These are phyloP conservation scores for Brachionus rotundiformis DNA, from an alignment of 1,140 invertebrate genomes.

Conservation along the genomic window DNA sequence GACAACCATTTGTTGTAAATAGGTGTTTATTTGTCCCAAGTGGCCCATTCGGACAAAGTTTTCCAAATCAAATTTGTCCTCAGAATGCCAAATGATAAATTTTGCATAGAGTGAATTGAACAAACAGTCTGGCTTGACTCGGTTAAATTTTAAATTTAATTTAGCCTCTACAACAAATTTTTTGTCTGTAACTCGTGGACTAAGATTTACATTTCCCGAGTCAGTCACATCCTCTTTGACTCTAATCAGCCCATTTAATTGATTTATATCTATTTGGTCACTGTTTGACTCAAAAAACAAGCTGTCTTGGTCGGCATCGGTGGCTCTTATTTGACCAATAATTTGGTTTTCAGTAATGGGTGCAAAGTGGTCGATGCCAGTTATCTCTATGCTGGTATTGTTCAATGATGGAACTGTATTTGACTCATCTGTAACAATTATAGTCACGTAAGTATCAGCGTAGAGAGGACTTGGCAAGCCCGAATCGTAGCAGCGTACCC, in stretches of 20 bases:
- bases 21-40: neutral
- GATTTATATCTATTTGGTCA: neutral
- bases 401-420: constrained; percentile 16
- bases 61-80: neutral
- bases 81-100: neutral
- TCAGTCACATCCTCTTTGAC: neutral
- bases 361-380: neutral
- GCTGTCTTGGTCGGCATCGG: constrained; percentile 19
- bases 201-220: neutral
- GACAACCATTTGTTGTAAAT: neutral
- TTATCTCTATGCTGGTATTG: neutral
- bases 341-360: neutral
- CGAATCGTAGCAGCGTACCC: constrained; percentile 36
- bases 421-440: constrained; percentile 37
- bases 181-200: neutral
- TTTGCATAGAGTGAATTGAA: constrained; percentile 25
- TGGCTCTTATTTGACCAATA: neutral
- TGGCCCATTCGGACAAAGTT: neutral
- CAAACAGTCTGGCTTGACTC: neutral
- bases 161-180: constrained; percentile 5
- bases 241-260: constrained; percentile 20
- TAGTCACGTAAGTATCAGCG: neutral
- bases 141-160: neutral
- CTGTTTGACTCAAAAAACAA: constrained; percentile 4
- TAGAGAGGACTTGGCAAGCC: constrained; percentile 12